Percentiles rank a stretch among this genome's conserved stretches.
phyloP scores from a whole-genome alignment of 2,797 vertebrate species.

The Anguilla anguilla region DNA sequence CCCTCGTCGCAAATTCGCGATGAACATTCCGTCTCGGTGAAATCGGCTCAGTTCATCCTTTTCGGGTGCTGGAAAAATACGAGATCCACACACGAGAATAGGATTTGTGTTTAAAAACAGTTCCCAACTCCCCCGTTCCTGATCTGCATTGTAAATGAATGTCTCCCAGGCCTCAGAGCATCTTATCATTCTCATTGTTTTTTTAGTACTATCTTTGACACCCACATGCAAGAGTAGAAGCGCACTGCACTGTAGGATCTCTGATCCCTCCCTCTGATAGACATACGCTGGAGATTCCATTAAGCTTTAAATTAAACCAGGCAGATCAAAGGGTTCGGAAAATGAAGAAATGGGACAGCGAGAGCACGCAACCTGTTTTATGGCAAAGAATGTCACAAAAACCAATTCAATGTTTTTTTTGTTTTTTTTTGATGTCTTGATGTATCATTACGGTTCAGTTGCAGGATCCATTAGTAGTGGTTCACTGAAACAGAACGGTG shows the following conservation, averaged over 20 bases:
- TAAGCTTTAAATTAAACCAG: conserved; percentile 79
- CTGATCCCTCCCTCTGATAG: conserved; percentile 74
- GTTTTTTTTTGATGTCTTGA: neutral
- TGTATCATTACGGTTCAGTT: conserved; percentile 4
- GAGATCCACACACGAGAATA: neutral
- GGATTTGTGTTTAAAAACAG: conserved; percentile 19
- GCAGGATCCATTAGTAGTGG: neutral
- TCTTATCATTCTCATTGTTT: conserved; percentile 70
- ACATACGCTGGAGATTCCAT: conserved; percentile 72
- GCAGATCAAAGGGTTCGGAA: conserved; percentile 73
- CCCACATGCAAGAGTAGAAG: conserved; percentile 71
- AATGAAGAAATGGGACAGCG: conserved; percentile 66
- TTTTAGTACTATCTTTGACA: conserved; percentile 71
- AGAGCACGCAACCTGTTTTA: conserved; percentile 63
- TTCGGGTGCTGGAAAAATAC: neutral
- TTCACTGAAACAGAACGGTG: neutral
- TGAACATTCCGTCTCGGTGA: neutral
- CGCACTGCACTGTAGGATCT: conserved; percentile 70
- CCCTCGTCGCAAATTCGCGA: neutral
- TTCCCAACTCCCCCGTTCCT: conserved; percentile 33
- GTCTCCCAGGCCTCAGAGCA: conserved; percentile 54
- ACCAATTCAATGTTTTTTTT: conserved; percentile 68
- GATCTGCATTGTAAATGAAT: conserved; percentile 66
- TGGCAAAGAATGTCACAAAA: conserved; percentile 65
- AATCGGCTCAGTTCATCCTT: neutral